Conservation (phyloP, 2,888 invertebrate genomes). For the Troides aeacus region DNA sequence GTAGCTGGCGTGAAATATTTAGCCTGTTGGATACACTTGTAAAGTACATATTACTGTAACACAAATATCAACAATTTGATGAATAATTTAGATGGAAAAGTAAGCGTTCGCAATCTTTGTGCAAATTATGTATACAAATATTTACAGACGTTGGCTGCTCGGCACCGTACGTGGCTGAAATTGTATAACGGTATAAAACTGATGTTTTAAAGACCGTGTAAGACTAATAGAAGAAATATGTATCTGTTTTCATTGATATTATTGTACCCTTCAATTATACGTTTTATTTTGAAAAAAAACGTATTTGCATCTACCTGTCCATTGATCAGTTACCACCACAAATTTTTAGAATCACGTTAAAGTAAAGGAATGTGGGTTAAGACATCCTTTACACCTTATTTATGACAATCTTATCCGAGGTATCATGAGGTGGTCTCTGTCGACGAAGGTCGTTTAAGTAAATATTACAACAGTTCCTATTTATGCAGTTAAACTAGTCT, state of each 20-base stretch:
- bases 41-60: constrained; percentile 12
- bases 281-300: neutral
- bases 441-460: too few species aligned
- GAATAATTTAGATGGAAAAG: constrained; percentile 13
- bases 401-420: too few species aligned
- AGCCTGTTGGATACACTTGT: constrained; percentile 4
- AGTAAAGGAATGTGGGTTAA: too few species aligned
- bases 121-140: constrained; percentile 21
- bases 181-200: constrained; percentile 21
- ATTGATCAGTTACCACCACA: neutral
- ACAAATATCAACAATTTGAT: constrained; percentile 4
- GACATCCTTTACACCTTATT: too few species aligned
- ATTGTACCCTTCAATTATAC: neutral
- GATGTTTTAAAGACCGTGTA: constrained; percentile 4
- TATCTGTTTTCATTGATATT: constrained; percentile 11
- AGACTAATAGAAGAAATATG: constrained; percentile 6
- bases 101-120: constrained; percentile 11
- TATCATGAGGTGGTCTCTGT: too few species aligned
- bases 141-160: constrained; percentile 10
- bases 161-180: constrained; percentile 8
- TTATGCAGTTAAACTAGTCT: too few species aligned
- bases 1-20: constrained; percentile 16
- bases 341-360: neutral
- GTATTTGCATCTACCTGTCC: constrained; percentile 12
- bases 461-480: too few species aligned